These are phyloP conservation scores for Drosophila ambigua DNA, from an alignment of 1,140 invertebrate species.

Conservation along the genomic window DNA sequence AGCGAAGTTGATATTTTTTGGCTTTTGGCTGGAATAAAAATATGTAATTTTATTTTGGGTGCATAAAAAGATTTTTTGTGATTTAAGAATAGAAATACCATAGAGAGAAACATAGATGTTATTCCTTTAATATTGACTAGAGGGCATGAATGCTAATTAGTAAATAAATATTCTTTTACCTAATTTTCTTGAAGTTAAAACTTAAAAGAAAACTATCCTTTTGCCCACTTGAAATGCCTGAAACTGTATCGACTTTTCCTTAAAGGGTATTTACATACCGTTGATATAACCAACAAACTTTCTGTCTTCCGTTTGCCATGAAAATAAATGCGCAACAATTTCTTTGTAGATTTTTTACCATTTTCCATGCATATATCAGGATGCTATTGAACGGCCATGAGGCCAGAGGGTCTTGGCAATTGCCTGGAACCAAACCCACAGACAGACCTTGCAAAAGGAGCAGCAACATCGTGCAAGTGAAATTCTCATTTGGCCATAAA, in stretches of 20 bases:
- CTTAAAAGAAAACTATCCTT: no score
- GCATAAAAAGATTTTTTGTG: no score
- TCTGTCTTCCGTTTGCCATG: constrained; percentile 27
- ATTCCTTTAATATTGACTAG: no score
- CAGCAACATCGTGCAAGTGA: not conserved
- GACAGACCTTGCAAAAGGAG: constrained; percentile 3
- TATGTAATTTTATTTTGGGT: no score
- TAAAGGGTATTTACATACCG: constrained; percentile 1
- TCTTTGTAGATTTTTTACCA: constrained; percentile 22
- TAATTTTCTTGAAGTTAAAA: no score
- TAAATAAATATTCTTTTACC: no score
- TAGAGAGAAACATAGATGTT: no score
- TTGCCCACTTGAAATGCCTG: constrained; percentile 6
- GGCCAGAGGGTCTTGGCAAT: constrained; percentile 38
- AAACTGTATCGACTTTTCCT: constrained; percentile 5
- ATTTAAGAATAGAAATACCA: no score
- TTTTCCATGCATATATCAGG: constrained; percentile 35
- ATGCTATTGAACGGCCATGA: constrained; percentile 20
- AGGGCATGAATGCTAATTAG: no score
- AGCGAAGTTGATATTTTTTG: no score
- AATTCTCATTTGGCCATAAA: constrained; percentile 49
- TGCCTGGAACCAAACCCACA: constrained; percentile 15
- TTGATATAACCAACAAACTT: not conserved
- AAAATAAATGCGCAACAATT: constrained; percentile 41
- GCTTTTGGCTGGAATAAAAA: no score